These are phyloP conservation scores for Galbula dea DNA, from an alignment of 2,113 vertebrate genomes.

Conservation along the genomic window DNA sequence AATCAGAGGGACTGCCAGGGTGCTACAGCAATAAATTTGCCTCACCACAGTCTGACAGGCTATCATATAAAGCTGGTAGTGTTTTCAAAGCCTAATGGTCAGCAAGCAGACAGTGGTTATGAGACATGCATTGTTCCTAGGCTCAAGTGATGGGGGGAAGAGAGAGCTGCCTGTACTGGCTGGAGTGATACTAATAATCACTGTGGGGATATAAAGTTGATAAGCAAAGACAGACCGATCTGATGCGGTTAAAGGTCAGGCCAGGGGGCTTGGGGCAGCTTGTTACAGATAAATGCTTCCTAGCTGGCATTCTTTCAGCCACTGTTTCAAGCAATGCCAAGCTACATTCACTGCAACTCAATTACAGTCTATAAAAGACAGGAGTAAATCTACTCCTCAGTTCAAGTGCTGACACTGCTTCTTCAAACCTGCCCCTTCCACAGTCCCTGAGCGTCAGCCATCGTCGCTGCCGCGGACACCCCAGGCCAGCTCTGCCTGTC, in stretches of 20 bases:
- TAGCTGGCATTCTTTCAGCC: background rate
- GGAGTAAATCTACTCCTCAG: background rate
- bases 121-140: background rate
- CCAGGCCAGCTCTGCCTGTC: background rate
- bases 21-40: background rate
- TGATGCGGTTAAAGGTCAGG: background rate
- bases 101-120: background rate
- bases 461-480: rapidly evolving
- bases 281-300: background rate
- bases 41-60: background rate
- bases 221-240: background rate
- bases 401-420: background rate
- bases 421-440: background rate
- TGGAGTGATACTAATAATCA: background rate
- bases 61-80: background rate
- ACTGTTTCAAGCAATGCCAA: background rate
- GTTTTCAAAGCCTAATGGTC: background rate
- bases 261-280: background rate
- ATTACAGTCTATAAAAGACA: background rate
- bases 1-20: background rate
- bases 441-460: background rate
- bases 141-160: background rate
- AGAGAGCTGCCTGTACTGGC: background rate
- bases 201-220: background rate
- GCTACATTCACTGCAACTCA: conserved; percentile 16